Percentiles rank a stretch among this genome's conserved stretches.
Evolutionary conservation across 2,113 vertebrate species (phyloP).

Genomic region (Sprattus sprattus): DNA sequence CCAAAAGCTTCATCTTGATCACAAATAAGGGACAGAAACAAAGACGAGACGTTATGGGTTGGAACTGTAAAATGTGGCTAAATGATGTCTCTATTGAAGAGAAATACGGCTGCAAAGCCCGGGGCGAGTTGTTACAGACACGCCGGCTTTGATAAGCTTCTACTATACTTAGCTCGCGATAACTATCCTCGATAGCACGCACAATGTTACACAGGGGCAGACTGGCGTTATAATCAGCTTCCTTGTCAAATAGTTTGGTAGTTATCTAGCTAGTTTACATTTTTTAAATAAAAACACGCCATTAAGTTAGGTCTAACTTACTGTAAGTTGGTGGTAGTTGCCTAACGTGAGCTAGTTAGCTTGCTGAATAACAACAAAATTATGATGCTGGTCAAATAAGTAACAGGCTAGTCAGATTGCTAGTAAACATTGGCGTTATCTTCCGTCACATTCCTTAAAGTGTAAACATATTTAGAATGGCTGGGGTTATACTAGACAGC

Average conservation of each 20-base stretch:
- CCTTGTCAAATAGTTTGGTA: neutral
- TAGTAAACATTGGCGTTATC: neutral
- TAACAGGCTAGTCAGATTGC: neutral
- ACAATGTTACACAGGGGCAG: neutral
- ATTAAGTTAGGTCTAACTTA: neutral
- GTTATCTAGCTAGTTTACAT: neutral
- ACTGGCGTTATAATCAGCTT: neutral
- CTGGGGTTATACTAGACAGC: neutral
- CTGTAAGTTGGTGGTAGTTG: neutral
- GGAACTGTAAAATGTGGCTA: neutral
- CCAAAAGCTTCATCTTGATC: too few relatives aligned
- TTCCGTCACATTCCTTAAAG: neutral
- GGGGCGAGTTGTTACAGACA: neutral
- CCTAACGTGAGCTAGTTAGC: neutral
- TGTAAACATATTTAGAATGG: neutral
- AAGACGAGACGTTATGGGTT: neutral
- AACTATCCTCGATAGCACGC: too few relatives aligned
- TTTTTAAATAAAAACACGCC: neutral
- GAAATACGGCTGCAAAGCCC: neutral
- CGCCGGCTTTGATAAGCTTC: neutral
- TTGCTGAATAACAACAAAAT: neutral
- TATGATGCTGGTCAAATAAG: neutral
- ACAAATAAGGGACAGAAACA: neutral
- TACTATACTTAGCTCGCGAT: neutral
- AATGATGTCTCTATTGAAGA: neutral